A percentile compares a stretch with the other conserved stretches of the same genome.
phyloP scores from a whole-genome alignment of 2,797 vertebrate species.

The Gymnopithys bicolor region DNA sequence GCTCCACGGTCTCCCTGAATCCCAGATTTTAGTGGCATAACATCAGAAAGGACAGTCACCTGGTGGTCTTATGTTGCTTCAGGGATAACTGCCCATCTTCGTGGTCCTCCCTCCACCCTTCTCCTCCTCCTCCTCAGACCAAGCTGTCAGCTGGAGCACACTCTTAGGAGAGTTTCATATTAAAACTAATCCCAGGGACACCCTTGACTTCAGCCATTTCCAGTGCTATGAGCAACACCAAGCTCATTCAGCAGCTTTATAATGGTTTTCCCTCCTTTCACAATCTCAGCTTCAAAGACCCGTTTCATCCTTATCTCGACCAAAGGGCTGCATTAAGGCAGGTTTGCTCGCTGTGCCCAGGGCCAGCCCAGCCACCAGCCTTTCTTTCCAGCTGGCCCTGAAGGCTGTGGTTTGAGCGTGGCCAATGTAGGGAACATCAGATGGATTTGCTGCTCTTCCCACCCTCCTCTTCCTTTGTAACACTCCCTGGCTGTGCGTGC shows the following conservation, averaged over 20 bases:
- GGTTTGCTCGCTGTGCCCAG: neutral
- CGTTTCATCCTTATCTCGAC: neutral
- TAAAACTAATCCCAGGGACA: neutral
- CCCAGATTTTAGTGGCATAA: neutral
- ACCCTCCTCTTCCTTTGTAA: neutral
- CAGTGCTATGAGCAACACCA: neutral
- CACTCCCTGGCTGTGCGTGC: neutral
- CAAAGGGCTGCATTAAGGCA: neutral
- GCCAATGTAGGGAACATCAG: neutral
- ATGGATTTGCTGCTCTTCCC: neutral
- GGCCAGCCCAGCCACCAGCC: neutral
- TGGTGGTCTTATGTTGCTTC: neutral
- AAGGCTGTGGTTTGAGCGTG: neutral
- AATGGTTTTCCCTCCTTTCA: neutral
- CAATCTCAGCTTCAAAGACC: neutral
- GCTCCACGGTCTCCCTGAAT: neutral
- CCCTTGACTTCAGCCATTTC: neutral
- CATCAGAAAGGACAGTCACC: neutral
- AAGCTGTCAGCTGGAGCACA: neutral
- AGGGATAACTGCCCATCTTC: neutral
- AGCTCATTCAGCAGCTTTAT: neutral
- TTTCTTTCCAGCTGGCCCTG: neutral
- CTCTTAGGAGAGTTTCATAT: neutral
- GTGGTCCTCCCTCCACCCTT: neutral
- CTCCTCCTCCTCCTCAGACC: neutral